Conservation (phyloP, 2,888 invertebrate species). For the Scaptomyza cyrtandrae region DNA sequence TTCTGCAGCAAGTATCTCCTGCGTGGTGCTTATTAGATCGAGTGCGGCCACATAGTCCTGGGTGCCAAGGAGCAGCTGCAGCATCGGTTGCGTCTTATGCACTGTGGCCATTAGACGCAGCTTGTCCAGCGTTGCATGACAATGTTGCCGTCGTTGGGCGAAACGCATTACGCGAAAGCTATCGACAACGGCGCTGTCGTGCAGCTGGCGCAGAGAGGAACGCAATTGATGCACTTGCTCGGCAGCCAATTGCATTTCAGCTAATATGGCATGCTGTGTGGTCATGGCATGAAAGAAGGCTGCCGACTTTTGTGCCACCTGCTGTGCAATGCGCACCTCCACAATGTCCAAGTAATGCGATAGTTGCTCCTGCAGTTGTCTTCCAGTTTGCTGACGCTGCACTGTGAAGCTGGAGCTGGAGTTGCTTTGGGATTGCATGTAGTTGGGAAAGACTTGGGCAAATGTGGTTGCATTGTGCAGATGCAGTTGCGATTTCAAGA, state of each 20-base stretch:
- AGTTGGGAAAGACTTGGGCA: constrained; percentile 92
- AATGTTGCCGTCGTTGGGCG: constrained; percentile 88
- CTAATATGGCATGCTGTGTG: constrained; percentile 98
- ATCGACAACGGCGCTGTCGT: constrained; percentile 91
- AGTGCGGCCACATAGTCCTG: constrained; percentile 99
- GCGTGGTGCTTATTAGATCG: constrained; percentile 97
- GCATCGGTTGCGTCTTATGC: constrained; percentile 98
- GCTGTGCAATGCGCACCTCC: constrained; percentile 86
- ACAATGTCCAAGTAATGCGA: constrained; percentile 97
- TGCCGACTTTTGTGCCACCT: constrained; percentile 93
- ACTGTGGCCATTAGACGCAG: constrained; percentile 97
- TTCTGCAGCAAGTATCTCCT: constrained; percentile 95
- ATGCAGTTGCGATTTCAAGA: constrained; percentile 91
- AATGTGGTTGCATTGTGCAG: constrained; percentile 93
- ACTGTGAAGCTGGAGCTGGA: constrained; percentile 43
- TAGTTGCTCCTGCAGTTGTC: constrained; percentile 93
- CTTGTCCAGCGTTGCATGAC: constrained; percentile 88
- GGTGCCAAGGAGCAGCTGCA: constrained; percentile 96
- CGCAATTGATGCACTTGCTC: constrained; percentile 90
- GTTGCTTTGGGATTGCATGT: constrained; percentile 82
- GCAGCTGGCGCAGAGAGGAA: constrained; percentile 90
- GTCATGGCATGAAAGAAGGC: constrained; percentile 99
- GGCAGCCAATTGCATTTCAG: constrained; percentile 94
- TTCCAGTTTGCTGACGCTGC: constrained; percentile 85
- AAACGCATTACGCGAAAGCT: constrained; percentile 91